A percentile compares a stretch with the other conserved stretches of the same genome.
These are phyloP conservation scores for Rhinatrema bivittatum DNA, from an alignment of 2,797 vertebrate species.

Conservation along the genomic window DNA sequence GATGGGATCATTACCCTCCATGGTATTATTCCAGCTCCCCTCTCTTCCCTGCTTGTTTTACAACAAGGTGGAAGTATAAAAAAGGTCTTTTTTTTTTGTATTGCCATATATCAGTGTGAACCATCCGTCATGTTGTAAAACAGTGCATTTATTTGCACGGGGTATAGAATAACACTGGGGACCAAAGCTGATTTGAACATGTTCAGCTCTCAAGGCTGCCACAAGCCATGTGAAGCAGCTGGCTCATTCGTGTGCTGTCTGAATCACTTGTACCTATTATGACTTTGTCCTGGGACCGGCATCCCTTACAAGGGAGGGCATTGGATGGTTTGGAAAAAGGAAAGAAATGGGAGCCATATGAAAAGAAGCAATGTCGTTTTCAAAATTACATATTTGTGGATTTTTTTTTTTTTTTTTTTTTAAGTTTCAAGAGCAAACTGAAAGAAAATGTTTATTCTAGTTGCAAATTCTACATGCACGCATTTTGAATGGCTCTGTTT, in stretches of 20 bases:
- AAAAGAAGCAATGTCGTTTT: conserved; percentile 47
- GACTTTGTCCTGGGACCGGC: conserved; percentile 2
- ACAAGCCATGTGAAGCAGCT: neutral
- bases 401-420: conserved; percentile 35
- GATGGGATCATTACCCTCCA: no score
- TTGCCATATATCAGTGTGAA: conserved; percentile 27
- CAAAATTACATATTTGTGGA: conserved; percentile 30
- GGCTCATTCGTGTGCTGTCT: neutral
- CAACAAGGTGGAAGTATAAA: no score
- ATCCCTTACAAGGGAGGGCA: conserved; percentile 9
- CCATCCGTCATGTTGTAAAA: conserved; percentile 20
- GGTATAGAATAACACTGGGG: conserved; percentile 28
- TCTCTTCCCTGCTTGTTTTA: no score
- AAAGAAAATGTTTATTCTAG: conserved; percentile 1
- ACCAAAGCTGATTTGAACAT: conserved; percentile 43
- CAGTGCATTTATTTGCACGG: conserved; percentile 9
- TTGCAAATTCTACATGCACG: conserved; percentile 21
- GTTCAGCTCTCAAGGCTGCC: neutral
- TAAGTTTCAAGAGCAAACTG: conserved; percentile 25
- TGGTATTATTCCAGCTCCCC: no score
- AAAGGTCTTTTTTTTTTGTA: neutral
- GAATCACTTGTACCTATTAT: conserved; percentile 13
- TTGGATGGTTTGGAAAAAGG: conserved; percentile 27
- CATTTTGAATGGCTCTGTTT: conserved; percentile 33
- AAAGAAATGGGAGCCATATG: conserved; percentile 34